Percentiles rank a stretch among this genome's conserved stretches.
Conservation (phyloP, 2,113 vertebrate species). For the Nipponia nippon region DNA sequence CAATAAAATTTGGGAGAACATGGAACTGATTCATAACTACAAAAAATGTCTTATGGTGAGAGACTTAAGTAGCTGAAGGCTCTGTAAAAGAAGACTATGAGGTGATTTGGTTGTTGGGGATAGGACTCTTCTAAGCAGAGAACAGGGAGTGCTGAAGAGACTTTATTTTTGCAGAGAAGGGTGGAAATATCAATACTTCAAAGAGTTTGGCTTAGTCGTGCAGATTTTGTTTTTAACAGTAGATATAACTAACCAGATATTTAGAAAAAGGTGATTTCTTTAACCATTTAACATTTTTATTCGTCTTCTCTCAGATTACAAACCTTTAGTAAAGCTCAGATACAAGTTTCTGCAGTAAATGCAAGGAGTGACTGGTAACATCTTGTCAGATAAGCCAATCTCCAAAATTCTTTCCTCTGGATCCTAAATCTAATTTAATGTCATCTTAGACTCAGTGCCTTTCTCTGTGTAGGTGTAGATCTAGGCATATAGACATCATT, state of each 20-base stretch:
- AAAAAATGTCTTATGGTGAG: not conserved
- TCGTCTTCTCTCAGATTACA: not conserved
- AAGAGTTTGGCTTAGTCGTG: not conserved
- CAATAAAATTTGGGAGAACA: not conserved
- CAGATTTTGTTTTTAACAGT: not conserved
- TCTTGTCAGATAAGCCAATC: not conserved
- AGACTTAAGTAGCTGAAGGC: not conserved
- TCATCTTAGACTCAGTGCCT: not conserved
- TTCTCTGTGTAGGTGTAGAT: not conserved
- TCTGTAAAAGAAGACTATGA: not conserved
- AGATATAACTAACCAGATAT: not conserved
- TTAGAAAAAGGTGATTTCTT: not conserved
- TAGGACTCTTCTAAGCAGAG: not conserved
- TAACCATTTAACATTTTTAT: not conserved
- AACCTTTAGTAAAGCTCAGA: not conserved
- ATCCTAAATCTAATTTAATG: not conserved
- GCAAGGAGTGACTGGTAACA: not conserved
- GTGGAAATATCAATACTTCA: not conserved
- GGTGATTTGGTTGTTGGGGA: not conserved
- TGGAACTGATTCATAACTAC: not conserved
- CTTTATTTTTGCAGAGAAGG: not conserved
- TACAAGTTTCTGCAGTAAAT: not conserved
- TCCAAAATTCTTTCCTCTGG: not conserved
- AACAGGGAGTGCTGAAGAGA: not conserved
- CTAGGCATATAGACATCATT: fast-evolving